phyloP scores from a whole-genome alignment of 2,113 vertebrate genomes.

The Heloderma charlesbogerti region DNA sequence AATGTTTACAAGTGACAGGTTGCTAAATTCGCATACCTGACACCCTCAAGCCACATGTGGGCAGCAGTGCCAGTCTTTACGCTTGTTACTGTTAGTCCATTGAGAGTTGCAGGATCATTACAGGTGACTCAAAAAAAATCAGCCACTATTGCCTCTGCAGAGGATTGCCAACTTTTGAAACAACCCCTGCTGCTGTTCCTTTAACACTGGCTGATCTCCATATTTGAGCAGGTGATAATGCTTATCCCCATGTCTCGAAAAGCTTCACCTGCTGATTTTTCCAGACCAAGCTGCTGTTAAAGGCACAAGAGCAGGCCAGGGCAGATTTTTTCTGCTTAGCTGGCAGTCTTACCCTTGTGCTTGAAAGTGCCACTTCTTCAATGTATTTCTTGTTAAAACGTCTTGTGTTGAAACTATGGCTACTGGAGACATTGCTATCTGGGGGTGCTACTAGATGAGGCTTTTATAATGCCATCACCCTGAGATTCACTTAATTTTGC shows the following conservation, averaged over 20 bases:
- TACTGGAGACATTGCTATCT: background rate
- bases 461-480: no score
- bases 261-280: background rate
- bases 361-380: background rate
- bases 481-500: no score
- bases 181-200: background rate
- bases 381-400: background rate
- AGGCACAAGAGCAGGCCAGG: background rate
- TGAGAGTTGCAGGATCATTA: background rate
- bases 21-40: background rate
- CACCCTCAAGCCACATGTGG: background rate
- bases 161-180: background rate
- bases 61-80: background rate
- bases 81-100: background rate
- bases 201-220: background rate
- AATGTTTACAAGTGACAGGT: conserved; percentile 2
- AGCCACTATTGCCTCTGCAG: background rate
- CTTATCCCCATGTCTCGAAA: background rate
- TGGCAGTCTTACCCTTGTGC: background rate
- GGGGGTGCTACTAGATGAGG: background rate
- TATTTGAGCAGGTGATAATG: no score
- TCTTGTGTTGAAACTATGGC: background rate
- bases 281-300: background rate
- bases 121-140: background rate
- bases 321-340: background rate